phyloP scores from a whole-genome alignment of 2,888 invertebrate species.

The Pyralis farinalis region DNA sequence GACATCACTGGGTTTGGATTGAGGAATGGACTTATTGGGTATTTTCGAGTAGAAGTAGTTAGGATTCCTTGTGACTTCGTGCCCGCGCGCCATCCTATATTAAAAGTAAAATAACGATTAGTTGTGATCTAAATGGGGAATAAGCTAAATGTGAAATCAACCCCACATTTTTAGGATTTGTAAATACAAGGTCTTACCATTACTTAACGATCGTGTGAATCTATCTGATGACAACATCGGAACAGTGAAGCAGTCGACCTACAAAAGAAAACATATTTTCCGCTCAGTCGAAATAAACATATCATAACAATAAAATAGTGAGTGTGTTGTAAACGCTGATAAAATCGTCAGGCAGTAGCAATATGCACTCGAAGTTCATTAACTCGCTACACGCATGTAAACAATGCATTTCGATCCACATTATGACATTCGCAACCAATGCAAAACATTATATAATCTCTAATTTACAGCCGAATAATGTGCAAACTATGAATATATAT shows the following conservation, averaged over 20 bases:
- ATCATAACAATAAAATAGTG: constrained; percentile 1
- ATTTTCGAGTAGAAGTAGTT: constrained; percentile 13
- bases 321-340: constrained; percentile 14
- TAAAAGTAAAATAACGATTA: constrained; percentile 4
- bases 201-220: constrained; percentile 32
- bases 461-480: no score
- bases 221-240: constrained; percentile 30
- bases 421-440: constrained; percentile 20
- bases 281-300: not conserved
- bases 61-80: constrained; percentile 13
- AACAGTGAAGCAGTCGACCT: constrained; percentile 62
- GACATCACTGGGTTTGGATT: constrained; percentile 31
- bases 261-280: constrained; percentile 25
- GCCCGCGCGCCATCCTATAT: constrained; percentile 22
- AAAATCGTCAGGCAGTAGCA: constrained; percentile 17
- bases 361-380: constrained; percentile 30
- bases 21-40: constrained; percentile 19
- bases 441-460: constrained; percentile 12
- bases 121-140: no score
- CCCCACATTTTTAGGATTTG: no score
- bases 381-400: constrained; percentile 33
- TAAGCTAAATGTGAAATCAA: no score
- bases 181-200: constrained; percentile 32
- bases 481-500: no score
- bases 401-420: constrained; percentile 30